Conservation (phyloP, 2,888 invertebrate genomes). For the Stegophylla sp. region DNA sequence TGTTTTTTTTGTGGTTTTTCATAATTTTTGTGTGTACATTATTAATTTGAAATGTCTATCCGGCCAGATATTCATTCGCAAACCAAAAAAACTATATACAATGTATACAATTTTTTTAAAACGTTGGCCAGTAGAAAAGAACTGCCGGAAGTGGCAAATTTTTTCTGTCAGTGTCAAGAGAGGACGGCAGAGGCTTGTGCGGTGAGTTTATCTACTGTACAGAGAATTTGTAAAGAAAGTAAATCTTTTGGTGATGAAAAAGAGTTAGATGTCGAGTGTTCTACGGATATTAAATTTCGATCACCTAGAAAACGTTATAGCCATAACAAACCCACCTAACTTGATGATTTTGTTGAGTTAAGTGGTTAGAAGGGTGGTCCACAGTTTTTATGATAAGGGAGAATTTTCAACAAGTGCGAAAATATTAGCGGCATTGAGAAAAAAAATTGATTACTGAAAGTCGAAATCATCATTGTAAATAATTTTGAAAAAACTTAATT, state of each 20-base stretch:
- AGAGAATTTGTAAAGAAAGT: background rate
- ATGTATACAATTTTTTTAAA: no score
- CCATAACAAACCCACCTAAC: background rate
- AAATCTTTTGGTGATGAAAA: background rate
- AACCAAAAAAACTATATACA: background rate
- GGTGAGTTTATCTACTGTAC: background rate
- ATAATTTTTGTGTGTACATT: background rate
- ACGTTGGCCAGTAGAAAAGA: no score
- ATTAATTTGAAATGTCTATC: background rate
- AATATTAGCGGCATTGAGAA: background rate
- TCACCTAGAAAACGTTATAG: background rate
- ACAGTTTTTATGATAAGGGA: slow-evolving; percentile 9
- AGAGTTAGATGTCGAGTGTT: background rate
- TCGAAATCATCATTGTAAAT: slow-evolving; percentile 8
- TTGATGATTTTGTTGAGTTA: slow-evolving; percentile 12
- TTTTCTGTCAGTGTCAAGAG: no score
- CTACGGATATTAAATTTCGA: background rate
- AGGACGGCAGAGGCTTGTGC: background rate
- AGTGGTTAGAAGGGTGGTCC: slow-evolving; percentile 13
- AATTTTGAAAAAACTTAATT: slow-evolving; percentile 12
- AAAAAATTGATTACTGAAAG: slow-evolving; percentile 3
- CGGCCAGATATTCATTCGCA: background rate
- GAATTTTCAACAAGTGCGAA: slow-evolving; percentile 26
- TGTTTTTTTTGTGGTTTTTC: background rate
- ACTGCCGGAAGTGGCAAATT: no score